These are phyloP conservation scores for Tokudaia tokunoshimensis DNA, from an alignment of 2,797 vertebrate species.

Conservation along the genomic window DNA sequence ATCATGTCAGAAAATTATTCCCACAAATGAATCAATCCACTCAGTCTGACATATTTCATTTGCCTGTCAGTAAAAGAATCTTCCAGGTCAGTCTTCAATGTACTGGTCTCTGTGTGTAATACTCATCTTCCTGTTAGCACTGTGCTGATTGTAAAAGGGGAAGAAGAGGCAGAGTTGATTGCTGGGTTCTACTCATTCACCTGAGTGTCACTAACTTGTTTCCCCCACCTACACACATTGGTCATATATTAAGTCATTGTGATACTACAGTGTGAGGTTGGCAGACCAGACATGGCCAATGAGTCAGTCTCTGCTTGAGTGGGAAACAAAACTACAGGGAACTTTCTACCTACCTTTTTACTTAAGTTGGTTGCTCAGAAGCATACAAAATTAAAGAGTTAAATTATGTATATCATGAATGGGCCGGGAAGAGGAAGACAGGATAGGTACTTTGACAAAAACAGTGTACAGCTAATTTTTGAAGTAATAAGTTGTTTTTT, in stretches of 20 bases:
- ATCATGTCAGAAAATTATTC: constrained; percentile 39
- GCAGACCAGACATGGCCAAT: neutral
- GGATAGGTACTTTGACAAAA: neutral
- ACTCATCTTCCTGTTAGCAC: constrained; percentile 31
- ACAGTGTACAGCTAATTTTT: neutral
- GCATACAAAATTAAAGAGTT: neutral
- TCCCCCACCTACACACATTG: constrained; percentile 9
- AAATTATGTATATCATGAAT: neutral
- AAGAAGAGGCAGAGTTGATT: neutral
- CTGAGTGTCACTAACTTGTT: constrained; percentile 46
- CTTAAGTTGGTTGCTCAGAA: constrained; percentile 3
- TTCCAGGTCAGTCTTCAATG: constrained; percentile 33
- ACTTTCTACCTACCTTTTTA: constrained; percentile 8
- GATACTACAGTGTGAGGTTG: constrained; percentile 1
- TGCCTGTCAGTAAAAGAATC: neutral
- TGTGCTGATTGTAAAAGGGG: neutral
- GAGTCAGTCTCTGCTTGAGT: neutral
- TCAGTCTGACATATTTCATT: neutral
- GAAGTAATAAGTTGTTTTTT: neutral
- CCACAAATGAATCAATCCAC: constrained; percentile 34
- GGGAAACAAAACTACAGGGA: neutral
- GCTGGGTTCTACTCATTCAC: constrained; percentile 51
- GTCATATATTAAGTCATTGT: constrained; percentile 42
- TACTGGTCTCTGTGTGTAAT: neutral
- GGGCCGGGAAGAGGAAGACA: neutral